Conservation (phyloP, 2,113 vertebrate genomes). For the Strix aluco region DNA sequence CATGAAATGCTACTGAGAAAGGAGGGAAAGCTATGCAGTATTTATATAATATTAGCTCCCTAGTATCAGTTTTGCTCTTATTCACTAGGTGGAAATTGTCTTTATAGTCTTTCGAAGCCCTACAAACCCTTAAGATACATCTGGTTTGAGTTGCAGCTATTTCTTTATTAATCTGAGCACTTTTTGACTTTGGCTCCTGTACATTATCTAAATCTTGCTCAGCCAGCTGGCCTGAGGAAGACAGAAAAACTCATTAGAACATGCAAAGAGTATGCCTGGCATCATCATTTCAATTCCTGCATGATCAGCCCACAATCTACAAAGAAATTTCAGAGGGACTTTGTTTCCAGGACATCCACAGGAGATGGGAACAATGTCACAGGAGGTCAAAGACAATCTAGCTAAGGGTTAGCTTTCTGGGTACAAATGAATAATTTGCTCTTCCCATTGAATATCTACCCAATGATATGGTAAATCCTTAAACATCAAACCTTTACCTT, state of each 20-base stretch:
- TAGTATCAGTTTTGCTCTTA: neutral
- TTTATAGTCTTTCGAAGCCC: neutral
- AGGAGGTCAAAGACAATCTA: neutral
- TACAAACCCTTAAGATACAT: neutral
- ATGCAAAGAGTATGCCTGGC: constrained; percentile 18
- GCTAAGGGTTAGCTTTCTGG: neutral
- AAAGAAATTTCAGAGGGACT: neutral
- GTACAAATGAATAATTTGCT: neutral
- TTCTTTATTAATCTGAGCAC: neutral
- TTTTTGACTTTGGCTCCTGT: neutral
- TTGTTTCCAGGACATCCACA: neutral
- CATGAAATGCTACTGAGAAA: neutral
- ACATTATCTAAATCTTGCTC: neutral
- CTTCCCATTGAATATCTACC: neutral
- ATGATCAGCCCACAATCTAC: neutral
- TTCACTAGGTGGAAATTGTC: neutral
- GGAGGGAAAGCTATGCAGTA: neutral
- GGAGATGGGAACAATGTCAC: neutral
- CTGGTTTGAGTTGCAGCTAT: neutral
- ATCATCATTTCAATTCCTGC: constrained; percentile 7
- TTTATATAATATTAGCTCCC: neutral
- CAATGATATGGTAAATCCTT: neutral
- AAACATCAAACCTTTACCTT: neutral
- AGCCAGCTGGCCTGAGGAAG: constrained; percentile 19
- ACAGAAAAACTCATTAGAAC: constrained; percentile 17